Evolutionary conservation across 1,140 invertebrate genomes (phyloP).

Genomic region (Ceratitis capitata): DNA sequence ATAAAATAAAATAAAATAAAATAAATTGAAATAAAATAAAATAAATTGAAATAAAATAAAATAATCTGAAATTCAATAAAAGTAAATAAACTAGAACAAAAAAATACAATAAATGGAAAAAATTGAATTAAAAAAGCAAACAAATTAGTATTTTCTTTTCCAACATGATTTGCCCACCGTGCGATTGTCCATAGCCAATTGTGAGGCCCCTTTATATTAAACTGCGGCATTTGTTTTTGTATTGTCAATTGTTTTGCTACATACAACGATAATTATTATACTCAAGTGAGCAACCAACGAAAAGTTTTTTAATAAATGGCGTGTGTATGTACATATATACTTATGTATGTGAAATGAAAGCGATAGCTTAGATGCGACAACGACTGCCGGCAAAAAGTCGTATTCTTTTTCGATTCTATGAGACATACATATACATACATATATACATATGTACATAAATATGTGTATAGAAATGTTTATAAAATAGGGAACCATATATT

Average conservation of each 20-base stretch:
- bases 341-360: conserved; percentile 10
- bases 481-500: neutral
- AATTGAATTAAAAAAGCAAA: no score
- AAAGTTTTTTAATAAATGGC: neutral
- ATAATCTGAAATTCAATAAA: no score
- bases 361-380: neutral
- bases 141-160: neutral
- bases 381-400: neutral
- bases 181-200: neutral
- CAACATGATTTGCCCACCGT: neutral
- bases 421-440: neutral
- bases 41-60: no score
- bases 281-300: neutral
- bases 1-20: no score
- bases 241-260: neutral
- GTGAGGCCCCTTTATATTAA: neutral
- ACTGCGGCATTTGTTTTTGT: neutral
- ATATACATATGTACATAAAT: neutral
- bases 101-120: no score
- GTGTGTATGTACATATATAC: no score
- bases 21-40: no score
- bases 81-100: neutral
- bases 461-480: neutral
- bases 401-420: neutral
- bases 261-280: neutral